phyloP scores from a whole-genome alignment of 37 sponge, comb jelly and placozoan genomes.

The Cliona cf. orientalis region DNA sequence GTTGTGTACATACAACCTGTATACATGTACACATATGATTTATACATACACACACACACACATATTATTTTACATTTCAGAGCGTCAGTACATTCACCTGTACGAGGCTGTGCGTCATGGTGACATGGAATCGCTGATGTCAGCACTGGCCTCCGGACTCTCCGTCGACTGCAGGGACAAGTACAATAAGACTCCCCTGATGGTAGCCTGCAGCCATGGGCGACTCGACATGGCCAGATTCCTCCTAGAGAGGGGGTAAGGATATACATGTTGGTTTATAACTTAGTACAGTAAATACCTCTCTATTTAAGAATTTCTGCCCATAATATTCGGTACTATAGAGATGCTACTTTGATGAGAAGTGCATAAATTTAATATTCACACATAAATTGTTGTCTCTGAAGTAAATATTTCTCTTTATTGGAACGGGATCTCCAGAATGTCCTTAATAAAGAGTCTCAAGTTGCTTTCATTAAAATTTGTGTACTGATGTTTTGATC shows the following conservation, averaged over 20 bases:
- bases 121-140: slow-evolving; percentile 79
- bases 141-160: slow-evolving; percentile 69
- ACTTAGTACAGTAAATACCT: too few species aligned
- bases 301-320: not conserved
- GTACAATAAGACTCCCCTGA: slow-evolving; percentile 97
- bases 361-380: too few species aligned
- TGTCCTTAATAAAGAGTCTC: too few species aligned
- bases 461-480: too few species aligned
- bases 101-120: slow-evolving; percentile 91
- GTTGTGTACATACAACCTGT: too few species aligned
- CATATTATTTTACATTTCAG: slow-evolving; percentile 49
- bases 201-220: slow-evolving; percentile 92
- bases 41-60: too few species aligned
- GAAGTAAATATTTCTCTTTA: too few species aligned
- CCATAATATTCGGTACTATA: not conserved
- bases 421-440: too few species aligned
- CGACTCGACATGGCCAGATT: slow-evolving; percentile 65
- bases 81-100: slow-evolving; percentile 78
- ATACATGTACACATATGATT: too few species aligned
- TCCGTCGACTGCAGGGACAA: slow-evolving; percentile 82
- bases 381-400: too few species aligned
- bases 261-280: too few species aligned
- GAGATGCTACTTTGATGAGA: not conserved
- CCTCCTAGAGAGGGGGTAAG: slow-evolving; percentile 80
- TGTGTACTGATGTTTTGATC: too few species aligned